A percentile compares a stretch with the other conserved stretches of the same genome.
These are phyloP conservation scores for Micrasema longulum DNA, from an alignment of 1,140 invertebrate species.

Conservation along the genomic window DNA sequence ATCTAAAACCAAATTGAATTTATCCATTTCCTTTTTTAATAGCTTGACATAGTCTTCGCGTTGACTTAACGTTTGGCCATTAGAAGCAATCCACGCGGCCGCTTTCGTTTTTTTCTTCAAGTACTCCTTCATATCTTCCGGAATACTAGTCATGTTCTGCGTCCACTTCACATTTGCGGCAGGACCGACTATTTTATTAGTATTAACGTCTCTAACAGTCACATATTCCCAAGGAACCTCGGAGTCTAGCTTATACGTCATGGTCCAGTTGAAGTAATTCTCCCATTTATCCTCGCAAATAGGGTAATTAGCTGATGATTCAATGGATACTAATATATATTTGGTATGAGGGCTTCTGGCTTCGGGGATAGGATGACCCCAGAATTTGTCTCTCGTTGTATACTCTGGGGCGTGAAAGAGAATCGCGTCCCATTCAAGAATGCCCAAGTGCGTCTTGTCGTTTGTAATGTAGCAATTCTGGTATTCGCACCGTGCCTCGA, in stretches of 20 bases:
- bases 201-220: slow-evolving; percentile 58
- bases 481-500: slow-evolving; percentile 59
- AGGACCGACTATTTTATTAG: slow-evolving; percentile 57
- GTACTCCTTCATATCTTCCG: slow-evolving; percentile 55
- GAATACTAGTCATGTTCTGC: slow-evolving; percentile 57
- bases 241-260: slow-evolving; percentile 70
- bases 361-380: not conserved
- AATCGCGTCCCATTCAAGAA: slow-evolving; percentile 63
- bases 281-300: slow-evolving; percentile 58
- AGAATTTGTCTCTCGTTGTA: slow-evolving; percentile 35
- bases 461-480: slow-evolving; percentile 60
- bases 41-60: slow-evolving; percentile 71
- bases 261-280: slow-evolving; percentile 72
- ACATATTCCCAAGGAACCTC: slow-evolving; percentile 67
- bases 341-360: slow-evolving; percentile 60
- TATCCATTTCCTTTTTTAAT: slow-evolving; percentile 67
- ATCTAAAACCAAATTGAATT: slow-evolving; percentile 66
- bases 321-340: slow-evolving; percentile 67
- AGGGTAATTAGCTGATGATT: slow-evolving; percentile 65
- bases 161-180: slow-evolving; percentile 59
- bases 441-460: slow-evolving; percentile 57
- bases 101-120: slow-evolving; percentile 62
- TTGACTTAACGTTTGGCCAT: slow-evolving; percentile 71
- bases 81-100: slow-evolving; percentile 76
- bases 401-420: slow-evolving; percentile 62